Evolutionary conservation across 2,888 invertebrate genomes (phyloP).

Genomic region (Loripinus fragilis): DNA sequence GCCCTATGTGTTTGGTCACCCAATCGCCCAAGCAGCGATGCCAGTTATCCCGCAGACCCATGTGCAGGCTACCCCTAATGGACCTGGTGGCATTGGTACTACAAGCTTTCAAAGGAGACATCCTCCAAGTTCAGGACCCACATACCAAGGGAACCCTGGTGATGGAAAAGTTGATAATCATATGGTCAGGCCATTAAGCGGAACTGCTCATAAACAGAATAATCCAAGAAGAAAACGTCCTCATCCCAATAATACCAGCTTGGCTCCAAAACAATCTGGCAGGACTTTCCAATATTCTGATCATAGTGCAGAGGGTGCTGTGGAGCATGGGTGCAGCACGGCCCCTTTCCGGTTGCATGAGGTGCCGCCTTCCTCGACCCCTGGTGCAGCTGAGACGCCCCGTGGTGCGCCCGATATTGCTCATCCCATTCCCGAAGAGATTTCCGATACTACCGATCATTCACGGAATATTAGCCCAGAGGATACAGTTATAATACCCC

Average conservation of each 20-base stretch:
- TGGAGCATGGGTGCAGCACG: background rate
- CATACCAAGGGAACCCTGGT: too few species aligned
- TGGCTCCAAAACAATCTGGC: too few species aligned
- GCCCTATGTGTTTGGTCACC: too few species aligned
- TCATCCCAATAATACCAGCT: background rate
- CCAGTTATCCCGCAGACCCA: too few species aligned
- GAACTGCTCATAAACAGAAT: background rate
- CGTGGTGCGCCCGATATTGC: background rate
- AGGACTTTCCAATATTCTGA: too few species aligned
- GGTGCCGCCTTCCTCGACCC: background rate
- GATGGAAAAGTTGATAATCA: too few species aligned
- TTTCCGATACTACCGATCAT: background rate
- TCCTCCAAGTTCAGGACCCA: too few species aligned
- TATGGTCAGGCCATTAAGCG: too few species aligned
- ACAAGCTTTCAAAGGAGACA: too few species aligned
- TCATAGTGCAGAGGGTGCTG: background rate
- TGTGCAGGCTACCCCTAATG: too few species aligned
- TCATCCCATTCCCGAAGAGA: background rate
- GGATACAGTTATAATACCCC: background rate
- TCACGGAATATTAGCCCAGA: background rate
- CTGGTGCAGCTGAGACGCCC: background rate
- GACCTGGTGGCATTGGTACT: too few species aligned
- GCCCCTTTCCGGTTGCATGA: background rate
- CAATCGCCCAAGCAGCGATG: too few species aligned
- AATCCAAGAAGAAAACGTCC: background rate